Base-by-base conservation (phyloP, 2,888 invertebrate species). In the Melieria omissa region DNA sequence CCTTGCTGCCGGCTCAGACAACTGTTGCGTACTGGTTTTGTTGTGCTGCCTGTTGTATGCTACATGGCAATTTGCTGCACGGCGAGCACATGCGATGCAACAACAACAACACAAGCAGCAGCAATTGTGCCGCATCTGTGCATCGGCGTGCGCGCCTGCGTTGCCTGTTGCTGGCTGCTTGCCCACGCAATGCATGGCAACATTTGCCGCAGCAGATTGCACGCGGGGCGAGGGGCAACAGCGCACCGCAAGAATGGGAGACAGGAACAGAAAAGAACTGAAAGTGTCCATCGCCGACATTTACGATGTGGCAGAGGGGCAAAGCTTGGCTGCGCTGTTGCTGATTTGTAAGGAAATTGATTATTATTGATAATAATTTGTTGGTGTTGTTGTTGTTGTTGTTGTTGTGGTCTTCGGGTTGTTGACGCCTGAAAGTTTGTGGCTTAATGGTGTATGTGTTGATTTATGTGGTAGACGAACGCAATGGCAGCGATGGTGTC, bases 231-330 rank as follows among this genome's bases (percentile, higher is more conserved):
- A 16, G 16, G 29, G 1, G 29, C 2, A 29, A 2, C 29, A 29
- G 29, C 29, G 29, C 29, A 29, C 29, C 29, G 29, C 29, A 29
- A 29, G 29, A 29, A 29, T 2, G 1, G 2, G 2, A 29, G 29
- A 29, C 29, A 29, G 29, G 1, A 29, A 29, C 29, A 29, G 29
- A 1, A 29, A 29, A 29, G 29, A 29, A 3, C 29, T 29, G 29
- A 29, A 29, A 29, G 29, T 29, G 29, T 29, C 29, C 29, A 29
- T 60, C 68, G 69, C 74, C 76, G 76, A 77, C 77, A 73, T 76
- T 77, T 74, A 77, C 74, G 76, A 76, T 74, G 74, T 75, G 76
- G 71, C 73, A 72, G 74, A 74, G 71, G 29, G 54, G 60, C 73
- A 67, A 58, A 42, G 41, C 66, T 10, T 52, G 49, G 58, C 9